These are phyloP conservation scores for Chrysochloris asiatica DNA, from an alignment of 2,113 vertebrate species.

Conservation along the genomic window DNA sequence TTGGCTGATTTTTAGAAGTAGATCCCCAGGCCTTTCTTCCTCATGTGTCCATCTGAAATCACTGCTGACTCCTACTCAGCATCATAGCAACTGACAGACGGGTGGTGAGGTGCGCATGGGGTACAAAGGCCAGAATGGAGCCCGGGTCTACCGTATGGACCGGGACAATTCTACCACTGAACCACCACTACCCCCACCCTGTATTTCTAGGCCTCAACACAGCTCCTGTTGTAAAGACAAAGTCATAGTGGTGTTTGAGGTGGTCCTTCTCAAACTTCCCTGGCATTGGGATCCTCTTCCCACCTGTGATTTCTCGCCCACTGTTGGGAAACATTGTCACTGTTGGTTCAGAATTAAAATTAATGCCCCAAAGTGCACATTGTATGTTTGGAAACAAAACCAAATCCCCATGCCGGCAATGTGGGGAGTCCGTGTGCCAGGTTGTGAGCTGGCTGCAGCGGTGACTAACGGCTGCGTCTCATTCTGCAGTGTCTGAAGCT, in stretches of 20 bases:
- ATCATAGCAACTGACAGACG: not conserved
- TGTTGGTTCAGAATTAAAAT: not conserved
- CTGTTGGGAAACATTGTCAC: not conserved
- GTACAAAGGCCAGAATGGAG: no score
- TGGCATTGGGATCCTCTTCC: accelerated
- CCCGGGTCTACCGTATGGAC: no score
- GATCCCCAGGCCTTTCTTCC: no score
- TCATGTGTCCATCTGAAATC: no score
- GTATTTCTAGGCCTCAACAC: not conserved
- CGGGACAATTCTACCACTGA: no score
- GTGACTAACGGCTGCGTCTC: accelerated
- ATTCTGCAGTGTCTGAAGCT: accelerated
- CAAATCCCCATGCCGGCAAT: no score
- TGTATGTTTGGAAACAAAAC: not conserved
- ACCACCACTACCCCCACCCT: no score
- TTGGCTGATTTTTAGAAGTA: no score
- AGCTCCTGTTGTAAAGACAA: not conserved
- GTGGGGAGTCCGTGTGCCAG: accelerated
- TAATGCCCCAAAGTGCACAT: accelerated
- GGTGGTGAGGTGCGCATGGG: not conserved
- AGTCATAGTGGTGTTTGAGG: not conserved
- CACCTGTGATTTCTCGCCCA: not conserved
- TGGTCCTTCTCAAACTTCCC: not conserved
- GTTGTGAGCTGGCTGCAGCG: no score
- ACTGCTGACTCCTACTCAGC: no score